Evolutionary conservation across 1,140 invertebrate genomes (phyloP), one percentile per base, ranked within the genome.

Genomic region (Drosophila suzukii): DNA sequence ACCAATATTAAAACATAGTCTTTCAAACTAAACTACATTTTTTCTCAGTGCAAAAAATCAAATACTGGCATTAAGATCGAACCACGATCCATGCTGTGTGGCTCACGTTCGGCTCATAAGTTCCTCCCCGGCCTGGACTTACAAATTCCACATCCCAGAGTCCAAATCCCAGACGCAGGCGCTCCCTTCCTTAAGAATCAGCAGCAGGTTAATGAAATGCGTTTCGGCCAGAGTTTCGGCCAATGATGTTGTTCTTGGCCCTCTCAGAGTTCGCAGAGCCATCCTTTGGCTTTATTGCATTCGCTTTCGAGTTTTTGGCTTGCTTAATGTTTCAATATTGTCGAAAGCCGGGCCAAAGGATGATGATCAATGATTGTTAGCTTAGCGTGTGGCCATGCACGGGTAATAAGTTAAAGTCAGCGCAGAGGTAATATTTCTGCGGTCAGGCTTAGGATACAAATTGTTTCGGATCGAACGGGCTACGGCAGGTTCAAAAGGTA

Each of bases 201-300:
- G 76, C 81, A 75, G 81, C 85, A 84, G 85, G 77, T 89, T 89
- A 89, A 89, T 89, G 84, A 90, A 89, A 89, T 89, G 85, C 84
- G 81, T 78, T 88, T 81, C 62, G 72, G 53, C 61, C 61, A 67
- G 76, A 70, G 57, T 80, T 68, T 32, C 30, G 32, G 32, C 83
- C 84, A 89, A 88, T 88, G 70, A 79, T 72, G 84, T 72, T 78
- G 57, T 67, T 56, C 47, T 71, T 53, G 49, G 43, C 43, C 41
- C 55, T 50, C 46, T 73, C 43, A 3, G 44, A 39, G 62, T 54
- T 43, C 12, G 41, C 11, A 32, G 27, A 30, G 47, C 63, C 65
- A 39, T 71, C 75, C 44, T 75, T 43, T 68, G 27, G 44, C 41
- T 63, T 59, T 57, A 61, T 58, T 59, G 55, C 50, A 51, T 62